phyloP scores from a whole-genome alignment of 2,113 vertebrate species.

The Podarcis muralis region DNA sequence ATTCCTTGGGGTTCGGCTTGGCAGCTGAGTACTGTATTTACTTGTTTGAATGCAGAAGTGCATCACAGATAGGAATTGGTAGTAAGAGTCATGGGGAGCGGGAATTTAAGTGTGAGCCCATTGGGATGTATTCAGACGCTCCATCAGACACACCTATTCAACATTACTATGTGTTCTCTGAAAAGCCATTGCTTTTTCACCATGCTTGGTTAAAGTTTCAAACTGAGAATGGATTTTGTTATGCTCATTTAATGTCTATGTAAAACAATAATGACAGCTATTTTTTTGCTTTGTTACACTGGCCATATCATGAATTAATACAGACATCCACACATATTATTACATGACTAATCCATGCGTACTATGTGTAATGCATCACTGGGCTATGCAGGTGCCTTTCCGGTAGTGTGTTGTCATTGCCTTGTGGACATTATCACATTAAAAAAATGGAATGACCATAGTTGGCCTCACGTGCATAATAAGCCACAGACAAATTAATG shows the following conservation, averaged over 20 bases:
- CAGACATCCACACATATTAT: too few relatives aligned
- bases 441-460: neutral
- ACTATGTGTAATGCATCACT: neutral
- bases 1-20: neutral
- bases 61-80: neutral
- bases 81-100: neutral
- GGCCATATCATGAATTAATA: neutral
- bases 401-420: neutral
- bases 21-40: neutral
- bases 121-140: neutral
- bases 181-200: conserved; percentile 7
- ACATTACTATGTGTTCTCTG: neutral
- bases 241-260: neutral
- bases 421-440: neutral
- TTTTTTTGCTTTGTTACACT: neutral
- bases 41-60: neutral
- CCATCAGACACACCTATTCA: fast-evolving
- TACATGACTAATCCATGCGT: neutral
- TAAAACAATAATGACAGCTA: too few relatives aligned
- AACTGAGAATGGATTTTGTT: neutral
- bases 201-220: neutral
- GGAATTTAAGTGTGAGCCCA: neutral
- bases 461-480: neutral
- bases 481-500: neutral
- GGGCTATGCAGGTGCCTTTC: neutral